Evolutionary conservation across 2,113 vertebrate genomes (phyloP).

Genomic region (Pseudolaguvia tuberculata): DNA sequence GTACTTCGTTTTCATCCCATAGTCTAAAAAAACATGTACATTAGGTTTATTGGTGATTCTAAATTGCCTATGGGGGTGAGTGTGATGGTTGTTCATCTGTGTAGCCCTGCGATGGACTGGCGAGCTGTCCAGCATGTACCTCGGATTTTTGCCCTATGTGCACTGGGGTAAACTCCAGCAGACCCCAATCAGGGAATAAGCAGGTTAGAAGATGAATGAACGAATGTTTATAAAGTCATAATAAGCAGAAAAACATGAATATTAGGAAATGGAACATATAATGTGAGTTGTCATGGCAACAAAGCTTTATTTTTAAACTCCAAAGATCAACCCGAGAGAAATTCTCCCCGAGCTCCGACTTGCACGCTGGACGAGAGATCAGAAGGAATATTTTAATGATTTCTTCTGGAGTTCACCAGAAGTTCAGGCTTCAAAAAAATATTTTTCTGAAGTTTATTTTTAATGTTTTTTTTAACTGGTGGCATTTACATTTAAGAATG

Average conservation of each 20-base stretch:
- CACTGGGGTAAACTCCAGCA: too few relatives aligned
- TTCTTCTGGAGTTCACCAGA: conserved; percentile 2
- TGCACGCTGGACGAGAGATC: neutral
- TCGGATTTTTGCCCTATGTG: too few relatives aligned
- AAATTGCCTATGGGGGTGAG: too few relatives aligned
- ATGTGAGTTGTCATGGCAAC: neutral
- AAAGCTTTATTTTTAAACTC: neutral
- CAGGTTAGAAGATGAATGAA: too few relatives aligned
- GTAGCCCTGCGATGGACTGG: too few relatives aligned
- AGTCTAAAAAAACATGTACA: too few relatives aligned
- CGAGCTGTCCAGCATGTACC: too few relatives aligned
- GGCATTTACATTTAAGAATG: neutral
- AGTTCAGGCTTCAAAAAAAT: neutral
- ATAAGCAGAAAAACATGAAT: neutral
- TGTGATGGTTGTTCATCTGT: too few relatives aligned
- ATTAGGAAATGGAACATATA: neutral
- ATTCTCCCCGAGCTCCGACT: neutral
- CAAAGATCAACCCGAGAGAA: neutral
- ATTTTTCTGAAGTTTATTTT: neutral
- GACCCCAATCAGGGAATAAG: too few relatives aligned
- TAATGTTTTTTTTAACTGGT: neutral
- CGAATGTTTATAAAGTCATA: too few relatives aligned
- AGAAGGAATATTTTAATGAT: conserved; percentile 11
- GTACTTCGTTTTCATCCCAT: too few relatives aligned
- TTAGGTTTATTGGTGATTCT: too few relatives aligned